Percentiles rank a stretch among this genome's conserved stretches.
Evolutionary conservation across 2,888 invertebrate genomes (phyloP).

Genomic region (Troglohyphantes excavatus): DNA sequence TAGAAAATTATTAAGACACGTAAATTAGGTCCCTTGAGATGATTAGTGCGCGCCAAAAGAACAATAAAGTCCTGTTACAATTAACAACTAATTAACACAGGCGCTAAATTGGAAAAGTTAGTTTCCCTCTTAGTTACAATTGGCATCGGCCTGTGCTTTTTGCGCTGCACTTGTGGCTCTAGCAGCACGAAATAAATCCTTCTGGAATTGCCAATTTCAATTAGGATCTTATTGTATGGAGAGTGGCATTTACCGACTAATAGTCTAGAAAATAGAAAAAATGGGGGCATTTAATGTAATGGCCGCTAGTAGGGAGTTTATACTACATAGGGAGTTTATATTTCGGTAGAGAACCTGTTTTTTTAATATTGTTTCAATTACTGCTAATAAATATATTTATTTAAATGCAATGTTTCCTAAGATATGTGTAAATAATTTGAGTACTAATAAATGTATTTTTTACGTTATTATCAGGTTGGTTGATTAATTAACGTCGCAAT

Average conservation of each 20-base stretch:
- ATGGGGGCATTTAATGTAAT: too few species aligned
- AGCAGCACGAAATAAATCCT: slow-evolving; percentile 49
- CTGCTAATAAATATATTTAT: too few species aligned
- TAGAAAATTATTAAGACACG: slow-evolving; percentile 17
- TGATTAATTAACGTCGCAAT: too few species aligned
- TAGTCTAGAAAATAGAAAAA: background rate
- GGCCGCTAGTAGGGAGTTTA: too few species aligned
- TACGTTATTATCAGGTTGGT: too few species aligned
- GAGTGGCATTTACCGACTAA: background rate
- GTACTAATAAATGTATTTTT: too few species aligned
- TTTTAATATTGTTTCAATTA: too few species aligned
- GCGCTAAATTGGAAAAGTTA: slow-evolving; percentile 55
- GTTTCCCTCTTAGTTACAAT: slow-evolving; percentile 37
- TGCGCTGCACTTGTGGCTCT: background rate
- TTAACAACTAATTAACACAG: slow-evolving; percentile 59
- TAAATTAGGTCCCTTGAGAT: background rate
- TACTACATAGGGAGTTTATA: too few species aligned
- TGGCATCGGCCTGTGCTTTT: background rate
- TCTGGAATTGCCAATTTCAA: slow-evolving; percentile 67
- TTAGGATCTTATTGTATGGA: slow-evolving; percentile 32
- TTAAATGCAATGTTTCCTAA: too few species aligned
- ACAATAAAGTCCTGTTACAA: slow-evolving; percentile 26
- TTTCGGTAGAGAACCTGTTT: too few species aligned
- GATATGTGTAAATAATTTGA: too few species aligned
- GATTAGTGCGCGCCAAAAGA: background rate